Base-by-base conservation (phyloP, 2,888 invertebrate genomes). In the Andrena praecox region DNA sequence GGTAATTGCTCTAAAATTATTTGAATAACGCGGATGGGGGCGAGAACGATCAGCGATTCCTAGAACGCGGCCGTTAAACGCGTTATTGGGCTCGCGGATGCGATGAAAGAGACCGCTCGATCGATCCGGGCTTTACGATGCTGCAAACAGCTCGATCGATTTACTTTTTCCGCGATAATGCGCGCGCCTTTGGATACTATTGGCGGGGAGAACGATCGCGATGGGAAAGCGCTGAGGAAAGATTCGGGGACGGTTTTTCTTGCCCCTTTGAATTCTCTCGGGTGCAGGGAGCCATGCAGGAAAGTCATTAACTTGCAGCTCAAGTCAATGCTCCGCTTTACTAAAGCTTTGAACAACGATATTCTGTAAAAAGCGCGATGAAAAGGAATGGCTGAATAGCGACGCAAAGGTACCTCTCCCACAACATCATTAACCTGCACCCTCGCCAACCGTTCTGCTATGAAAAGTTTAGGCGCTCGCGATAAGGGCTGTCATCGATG, bases 1-100 rank as follows among this genome's bases (percentile, higher is more conserved):
- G 16, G 70, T 70, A 70, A 70, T 70, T 70, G 70, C 70, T 48
- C 48, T 31, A 31, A 70, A 70, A 56, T 70, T 70, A 70, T 70
- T 70, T 70, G 70, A 60, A 60, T 70, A 70, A 70, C 70, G 60
- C 27, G 42, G 66, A 66, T 31, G 31, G 20, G 10, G 2, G 59
- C 16, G 69, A 50, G 20, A 75, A 75, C 68, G 68, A 35, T 27
- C 10, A 12, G 16, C 52, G 35, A 62, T 68, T 62, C 60, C 35
- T 4, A 56, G 68, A 69, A 59, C 33, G n/a, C 2, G 16, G 35
- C 8, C 35, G 69, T 56, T 56, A 69, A 68, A 33, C 42, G 29
- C 66, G 48, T 50, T 66, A 66, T 66, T 66, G 48, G 56, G 35
- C 27, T 27, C 35, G 42, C 33, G 33, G 31, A 33, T 6, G 24